These are phyloP conservation scores for Astreopora myriophthalma DNA, from an alignment of 64 coral and sea anemone genomes.

Conservation along the genomic window DNA sequence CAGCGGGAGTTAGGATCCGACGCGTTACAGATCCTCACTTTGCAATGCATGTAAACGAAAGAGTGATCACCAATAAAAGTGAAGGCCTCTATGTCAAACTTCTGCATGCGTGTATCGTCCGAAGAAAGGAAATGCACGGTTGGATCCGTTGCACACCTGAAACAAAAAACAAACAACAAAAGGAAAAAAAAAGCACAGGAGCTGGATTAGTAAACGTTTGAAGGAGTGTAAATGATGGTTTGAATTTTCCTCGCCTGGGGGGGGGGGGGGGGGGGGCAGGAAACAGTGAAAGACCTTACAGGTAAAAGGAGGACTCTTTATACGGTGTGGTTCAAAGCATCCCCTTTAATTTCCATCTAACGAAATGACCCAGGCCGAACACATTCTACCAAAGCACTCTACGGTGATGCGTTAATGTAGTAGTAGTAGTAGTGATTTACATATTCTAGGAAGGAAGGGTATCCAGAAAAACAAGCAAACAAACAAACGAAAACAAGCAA, in stretches of 20 bases:
- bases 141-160: neutral
- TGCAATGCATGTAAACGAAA: constrained; percentile 45
- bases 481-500: neutral
- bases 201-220: neutral
- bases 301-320: no score
- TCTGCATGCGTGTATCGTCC: neutral
- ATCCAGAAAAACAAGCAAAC: no score
- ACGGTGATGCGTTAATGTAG: no score
- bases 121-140: neutral
- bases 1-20: constrained; percentile 23
- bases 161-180: neutral
- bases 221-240: neutral
- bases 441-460: no score
- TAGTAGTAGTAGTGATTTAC: no score
- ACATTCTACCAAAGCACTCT: no score
- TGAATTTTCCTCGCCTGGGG: no score
- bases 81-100: neutral
- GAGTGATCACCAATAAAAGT: neutral
- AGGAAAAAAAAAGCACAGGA: neutral
- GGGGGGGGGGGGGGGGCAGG: no score
- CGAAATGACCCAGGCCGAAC: no score
- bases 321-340: no score
- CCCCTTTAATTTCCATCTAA: no score
- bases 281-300: no score
- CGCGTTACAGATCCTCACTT: constrained; percentile 13